Conservation (phyloP, 2,888 invertebrate genomes). For the Hemistola chrysoprasaria region DNA sequence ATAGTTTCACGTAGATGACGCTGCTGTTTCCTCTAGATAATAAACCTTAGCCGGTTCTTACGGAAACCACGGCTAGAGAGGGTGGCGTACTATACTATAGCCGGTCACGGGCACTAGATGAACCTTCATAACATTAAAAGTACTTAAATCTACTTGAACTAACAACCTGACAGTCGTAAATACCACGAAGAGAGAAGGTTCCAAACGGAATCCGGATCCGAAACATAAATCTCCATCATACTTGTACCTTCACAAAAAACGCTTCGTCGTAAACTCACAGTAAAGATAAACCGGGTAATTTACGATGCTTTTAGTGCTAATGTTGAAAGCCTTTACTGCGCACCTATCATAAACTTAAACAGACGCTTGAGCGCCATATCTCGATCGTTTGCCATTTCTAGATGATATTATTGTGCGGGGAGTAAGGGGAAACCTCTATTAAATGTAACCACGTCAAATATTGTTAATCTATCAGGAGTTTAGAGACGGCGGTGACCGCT, state of each 20-base stretch:
- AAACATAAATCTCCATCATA: slow-evolving; percentile 21
- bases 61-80: too few relatives aligned
- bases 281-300: slow-evolving; percentile 59
- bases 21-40: too few relatives aligned
- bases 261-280: slow-evolving; percentile 37
- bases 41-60: too few relatives aligned
- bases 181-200: slow-evolving; percentile 7
- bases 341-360: slow-evolving; percentile 45
- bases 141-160: slow-evolving; percentile 4
- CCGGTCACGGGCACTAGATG: too few relatives aligned
- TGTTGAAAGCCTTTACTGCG: slow-evolving; percentile 56
- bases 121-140: not conserved
- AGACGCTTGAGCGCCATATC: slow-evolving; percentile 41
- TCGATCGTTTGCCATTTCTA: slow-evolving; percentile 29
- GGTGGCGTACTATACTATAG: too few relatives aligned
- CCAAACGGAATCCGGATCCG: slow-evolving; percentile 14
- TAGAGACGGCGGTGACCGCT: too few relatives aligned
- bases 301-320: slow-evolving; percentile 62
- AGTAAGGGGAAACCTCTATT: too few relatives aligned
- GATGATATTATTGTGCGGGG: too few relatives aligned
- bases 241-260: slow-evolving; percentile 28
- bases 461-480: too few relatives aligned
- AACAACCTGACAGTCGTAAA: slow-evolving; percentile 7
- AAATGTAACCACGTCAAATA: too few relatives aligned
- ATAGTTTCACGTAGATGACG: too few relatives aligned